Evolutionary conservation across 2,113 vertebrate genomes (phyloP).

Genomic region (Meriones unguiculatus): DNA sequence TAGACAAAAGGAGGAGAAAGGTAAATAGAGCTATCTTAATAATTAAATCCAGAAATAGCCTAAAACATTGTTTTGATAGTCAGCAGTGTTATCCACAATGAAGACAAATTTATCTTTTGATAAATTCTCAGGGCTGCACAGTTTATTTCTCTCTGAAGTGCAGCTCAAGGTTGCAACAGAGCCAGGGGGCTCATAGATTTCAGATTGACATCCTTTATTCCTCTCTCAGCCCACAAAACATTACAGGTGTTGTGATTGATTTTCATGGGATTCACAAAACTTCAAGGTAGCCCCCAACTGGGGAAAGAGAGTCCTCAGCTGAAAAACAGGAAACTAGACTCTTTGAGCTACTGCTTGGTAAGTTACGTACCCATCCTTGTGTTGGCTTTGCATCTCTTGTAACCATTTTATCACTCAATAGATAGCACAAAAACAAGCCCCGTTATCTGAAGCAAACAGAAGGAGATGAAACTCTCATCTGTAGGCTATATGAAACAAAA

Average conservation of each 20-base stretch:
- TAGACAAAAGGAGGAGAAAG: neutral
- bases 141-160: conserved; percentile 40
- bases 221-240: conserved; percentile 16
- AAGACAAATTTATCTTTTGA: conserved; percentile 36
- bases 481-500: neutral
- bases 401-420: neutral
- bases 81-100: neutral
- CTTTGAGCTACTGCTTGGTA: neutral
- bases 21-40: conserved; percentile 38
- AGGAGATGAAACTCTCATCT: neutral
- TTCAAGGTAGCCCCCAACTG: conserved; percentile 3
- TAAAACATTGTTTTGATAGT: neutral
- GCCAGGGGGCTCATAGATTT: conserved; percentile 58
- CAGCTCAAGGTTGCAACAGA: conserved; percentile 48
- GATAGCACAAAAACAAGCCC: neutral
- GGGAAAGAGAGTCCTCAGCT: neutral
- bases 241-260: conserved; percentile 50
- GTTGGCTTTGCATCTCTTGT: neutral
- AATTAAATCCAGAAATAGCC: conserved; percentile 35
- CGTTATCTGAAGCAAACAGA: neutral
- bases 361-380: neutral
- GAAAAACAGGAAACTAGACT: neutral
- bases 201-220: conserved; percentile 61
- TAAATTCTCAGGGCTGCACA: neutral
- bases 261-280: conserved; percentile 45